Evolutionary conservation across 1,140 invertebrate species (phyloP).

Genomic region (Nasonia giraulti): DNA sequence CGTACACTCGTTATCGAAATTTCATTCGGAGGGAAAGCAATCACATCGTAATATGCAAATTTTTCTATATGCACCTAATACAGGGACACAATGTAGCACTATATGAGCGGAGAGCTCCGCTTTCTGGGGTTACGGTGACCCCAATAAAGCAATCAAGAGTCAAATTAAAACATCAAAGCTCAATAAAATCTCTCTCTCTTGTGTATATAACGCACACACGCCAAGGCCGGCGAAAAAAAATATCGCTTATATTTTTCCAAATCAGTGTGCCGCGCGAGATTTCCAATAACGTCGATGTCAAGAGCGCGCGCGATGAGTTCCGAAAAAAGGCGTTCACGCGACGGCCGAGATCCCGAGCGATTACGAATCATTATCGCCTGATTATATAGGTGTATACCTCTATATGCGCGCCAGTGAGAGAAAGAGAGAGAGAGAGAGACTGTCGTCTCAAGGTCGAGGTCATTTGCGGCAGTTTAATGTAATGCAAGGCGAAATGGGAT

Average conservation of each 20-base stretch:
- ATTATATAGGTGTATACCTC: background rate
- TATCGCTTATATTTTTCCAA: background rate
- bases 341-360: background rate
- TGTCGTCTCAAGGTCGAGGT: background rate
- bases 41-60: too few species aligned
- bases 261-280: background rate
- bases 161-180: slow-evolving; percentile 13
- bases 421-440: background rate
- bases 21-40: too few species aligned
- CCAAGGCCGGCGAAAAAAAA: background rate
- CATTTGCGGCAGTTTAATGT: background rate
- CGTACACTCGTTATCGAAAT: too few species aligned
- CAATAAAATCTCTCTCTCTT: background rate
- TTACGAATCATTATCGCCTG: slow-evolving; percentile 2
- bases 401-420: too few species aligned
- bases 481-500: background rate
- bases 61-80: background rate
- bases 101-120: background rate
- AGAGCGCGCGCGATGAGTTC: background rate
- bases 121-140: slow-evolving; percentile 1
- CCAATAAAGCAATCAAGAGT: slow-evolving; percentile 9
- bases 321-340: background rate
- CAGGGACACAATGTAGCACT: too few species aligned
- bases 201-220: background rate
- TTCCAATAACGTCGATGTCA: background rate